phyloP scores from a whole-genome alignment of 2,888 invertebrate species.

The Chloromyia formosa region DNA sequence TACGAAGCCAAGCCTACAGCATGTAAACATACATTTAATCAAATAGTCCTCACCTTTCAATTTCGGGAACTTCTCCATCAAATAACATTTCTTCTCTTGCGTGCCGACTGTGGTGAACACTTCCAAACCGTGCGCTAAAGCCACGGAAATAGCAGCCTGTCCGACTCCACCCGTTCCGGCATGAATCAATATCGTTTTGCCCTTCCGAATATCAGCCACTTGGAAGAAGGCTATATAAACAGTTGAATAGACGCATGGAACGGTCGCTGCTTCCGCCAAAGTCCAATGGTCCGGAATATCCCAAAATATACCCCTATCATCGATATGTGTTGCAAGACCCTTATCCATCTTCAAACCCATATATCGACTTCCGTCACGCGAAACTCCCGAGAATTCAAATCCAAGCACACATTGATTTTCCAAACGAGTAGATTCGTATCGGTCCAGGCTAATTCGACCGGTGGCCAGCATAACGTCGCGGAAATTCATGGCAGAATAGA shows the following conservation, averaged over 20 bases:
- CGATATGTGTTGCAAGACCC: conserved; percentile 68
- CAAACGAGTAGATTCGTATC: conserved; percentile 73
- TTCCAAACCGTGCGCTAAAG: conserved; percentile 71
- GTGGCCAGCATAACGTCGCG: conserved; percentile 94
- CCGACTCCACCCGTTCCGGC: conserved; percentile 78
- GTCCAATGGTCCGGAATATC: conserved; percentile 76
- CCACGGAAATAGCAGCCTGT: conserved; percentile 79
- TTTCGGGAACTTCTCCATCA: conserved; percentile 67
- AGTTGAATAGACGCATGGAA: conserved; percentile 82
- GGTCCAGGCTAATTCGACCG: conserved; percentile 86
- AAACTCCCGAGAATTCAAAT: conserved; percentile 73
- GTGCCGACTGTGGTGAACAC: conserved; percentile 78
- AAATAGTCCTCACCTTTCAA: conserved; percentile 68
- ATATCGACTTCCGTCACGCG: conserved; percentile 68
- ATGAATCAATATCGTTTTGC: conserved; percentile 66
- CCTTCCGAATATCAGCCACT: conserved; percentile 58
- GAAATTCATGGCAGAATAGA: conserved; percentile 88
- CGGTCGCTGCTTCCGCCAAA: conserved; percentile 77
- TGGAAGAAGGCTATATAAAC: conserved; percentile 68
- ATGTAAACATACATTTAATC: no score
- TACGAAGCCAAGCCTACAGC: no score
- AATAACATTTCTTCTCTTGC: conserved; percentile 70
- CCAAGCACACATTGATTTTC: conserved; percentile 75
- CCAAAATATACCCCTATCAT: conserved; percentile 67
- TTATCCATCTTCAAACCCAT: conserved; percentile 71